phyloP scores from a whole-genome alignment of 2,113 vertebrate species.

The Coracopsis vasa region DNA sequence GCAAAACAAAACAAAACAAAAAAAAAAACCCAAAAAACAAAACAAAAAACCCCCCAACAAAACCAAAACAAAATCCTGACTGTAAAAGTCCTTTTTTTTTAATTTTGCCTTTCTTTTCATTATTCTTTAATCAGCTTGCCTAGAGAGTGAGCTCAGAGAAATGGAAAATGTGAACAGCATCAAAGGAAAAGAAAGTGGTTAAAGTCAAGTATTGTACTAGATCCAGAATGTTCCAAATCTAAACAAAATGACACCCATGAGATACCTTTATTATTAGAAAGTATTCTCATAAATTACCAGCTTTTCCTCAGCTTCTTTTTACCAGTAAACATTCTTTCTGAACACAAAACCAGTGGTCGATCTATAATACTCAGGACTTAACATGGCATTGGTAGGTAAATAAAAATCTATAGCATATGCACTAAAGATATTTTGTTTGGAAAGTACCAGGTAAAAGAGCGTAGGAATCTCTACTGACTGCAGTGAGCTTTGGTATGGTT shows the following conservation, averaged over 20 bases:
- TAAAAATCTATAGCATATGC: not conserved
- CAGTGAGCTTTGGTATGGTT: not conserved
- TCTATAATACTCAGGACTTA: not conserved
- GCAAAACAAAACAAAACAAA: not conserved
- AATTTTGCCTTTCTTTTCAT: not conserved
- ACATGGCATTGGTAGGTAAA: not conserved
- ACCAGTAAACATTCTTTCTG: not conserved
- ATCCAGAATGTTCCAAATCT: not conserved
- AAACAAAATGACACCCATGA: not conserved
- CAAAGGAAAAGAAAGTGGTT: not conserved
- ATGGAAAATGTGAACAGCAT: not conserved
- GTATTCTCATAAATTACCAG: not conserved
- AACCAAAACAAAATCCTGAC: not conserved
- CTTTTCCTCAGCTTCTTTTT: not conserved
- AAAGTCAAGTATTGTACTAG: not conserved
- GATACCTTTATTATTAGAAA: not conserved
- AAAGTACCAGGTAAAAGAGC: not conserved
- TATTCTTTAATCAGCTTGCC: not conserved
- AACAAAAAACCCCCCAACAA: not conserved
- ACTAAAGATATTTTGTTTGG: not conserved
- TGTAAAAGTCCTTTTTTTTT: not conserved
- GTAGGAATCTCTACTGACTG: not conserved
- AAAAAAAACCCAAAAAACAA: not conserved
- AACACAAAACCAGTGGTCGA: not conserved
- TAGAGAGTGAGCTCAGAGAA: not conserved